Conservation (phyloP, 2,113 vertebrate genomes). For the pig (Sus scrofa) region DNA sequence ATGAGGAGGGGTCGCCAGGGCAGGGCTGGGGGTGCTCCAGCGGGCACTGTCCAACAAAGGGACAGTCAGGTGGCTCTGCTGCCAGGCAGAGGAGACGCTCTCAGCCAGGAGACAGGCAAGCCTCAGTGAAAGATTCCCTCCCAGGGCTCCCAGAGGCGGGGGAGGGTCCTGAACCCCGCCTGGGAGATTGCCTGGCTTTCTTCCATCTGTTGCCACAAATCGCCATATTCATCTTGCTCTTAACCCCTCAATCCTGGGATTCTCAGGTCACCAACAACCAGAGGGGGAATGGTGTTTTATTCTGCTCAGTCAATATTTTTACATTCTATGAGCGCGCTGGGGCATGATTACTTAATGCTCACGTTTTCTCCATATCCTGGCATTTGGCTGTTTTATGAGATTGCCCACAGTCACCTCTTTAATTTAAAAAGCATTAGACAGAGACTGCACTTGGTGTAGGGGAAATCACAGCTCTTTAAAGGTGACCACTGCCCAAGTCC, state of each 20-base stretch:
- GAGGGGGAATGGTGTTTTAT: background rate
- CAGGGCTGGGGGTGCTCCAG: slow-evolving; percentile 3
- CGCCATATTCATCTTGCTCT: slow-evolving; percentile 4
- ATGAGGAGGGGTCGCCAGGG: slow-evolving; percentile 55
- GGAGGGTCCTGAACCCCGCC: slow-evolving; percentile 11
- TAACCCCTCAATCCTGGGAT: slow-evolving; percentile 14
- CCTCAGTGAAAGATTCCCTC: background rate
- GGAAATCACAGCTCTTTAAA: slow-evolving; percentile 48
- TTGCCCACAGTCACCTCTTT: slow-evolving; percentile 62
- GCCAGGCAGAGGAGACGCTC: background rate
- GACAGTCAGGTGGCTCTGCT: background rate
- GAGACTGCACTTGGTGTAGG: slow-evolving; percentile 12
- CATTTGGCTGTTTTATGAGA: slow-evolving; percentile 68
- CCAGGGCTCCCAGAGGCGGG: background rate
- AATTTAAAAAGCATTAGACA: slow-evolving; percentile 67
- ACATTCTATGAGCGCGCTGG: background rate
- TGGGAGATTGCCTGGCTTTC: slow-evolving; percentile 8
- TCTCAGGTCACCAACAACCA: background rate
- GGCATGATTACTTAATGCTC: slow-evolving; percentile 37
- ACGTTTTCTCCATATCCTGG: slow-evolving; percentile 31
- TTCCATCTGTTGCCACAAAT: slow-evolving; percentile 44
- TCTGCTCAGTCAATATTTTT: slow-evolving; percentile 52
- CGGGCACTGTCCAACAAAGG: background rate
- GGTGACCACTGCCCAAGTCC: background rate
- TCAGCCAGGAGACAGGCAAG: background rate